Percentiles rank a stretch among this genome's conserved stretches.
phyloP scores from a whole-genome alignment of 2,888 invertebrate species.

The Notodonta dromedarius region DNA sequence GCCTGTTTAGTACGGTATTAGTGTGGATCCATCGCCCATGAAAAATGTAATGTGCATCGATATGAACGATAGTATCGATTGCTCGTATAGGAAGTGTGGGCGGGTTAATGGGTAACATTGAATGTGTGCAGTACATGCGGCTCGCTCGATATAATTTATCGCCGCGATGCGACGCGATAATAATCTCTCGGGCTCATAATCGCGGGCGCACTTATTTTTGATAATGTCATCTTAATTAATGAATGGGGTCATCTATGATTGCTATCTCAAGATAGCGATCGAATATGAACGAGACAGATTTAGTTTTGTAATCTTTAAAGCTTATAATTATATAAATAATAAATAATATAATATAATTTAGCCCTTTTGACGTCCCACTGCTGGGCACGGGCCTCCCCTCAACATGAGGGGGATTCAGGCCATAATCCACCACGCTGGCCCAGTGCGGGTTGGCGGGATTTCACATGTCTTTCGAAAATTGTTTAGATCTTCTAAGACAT shows the following conservation, averaged over 20 bases:
- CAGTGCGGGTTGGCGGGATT: too few relatives aligned
- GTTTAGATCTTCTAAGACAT: too few relatives aligned
- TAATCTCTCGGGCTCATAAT: conserved; percentile 29
- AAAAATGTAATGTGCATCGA: conserved; percentile 50
- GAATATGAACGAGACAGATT: too few relatives aligned
- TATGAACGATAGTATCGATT: conserved; percentile 25
- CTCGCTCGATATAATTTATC: conserved; percentile 28
- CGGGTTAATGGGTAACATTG: conserved; percentile 51
- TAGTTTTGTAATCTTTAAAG: background rate
- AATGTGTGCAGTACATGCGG: conserved; percentile 45
- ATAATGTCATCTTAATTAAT: conserved; percentile 27
- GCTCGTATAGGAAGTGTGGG: conserved; percentile 36
- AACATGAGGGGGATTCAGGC: too few relatives aligned
- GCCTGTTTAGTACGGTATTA: conserved; percentile 41
- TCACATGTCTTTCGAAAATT: too few relatives aligned
- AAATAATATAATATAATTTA: too few relatives aligned
- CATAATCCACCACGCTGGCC: too few relatives aligned
- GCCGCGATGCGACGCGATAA: conserved; percentile 26
- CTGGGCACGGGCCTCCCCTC: too few relatives aligned
- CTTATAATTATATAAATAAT: too few relatives aligned
- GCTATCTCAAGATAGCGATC: background rate
- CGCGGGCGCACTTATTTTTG: conserved; percentile 18
- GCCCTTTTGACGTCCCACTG: too few relatives aligned
- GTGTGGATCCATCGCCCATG: conserved; percentile 25
- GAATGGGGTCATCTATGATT: conserved; percentile 14